Evolutionary conservation across 2,888 invertebrate genomes (phyloP), one percentile per base, ranked within the genome.

Genomic region (Junonia oenone): DNA sequence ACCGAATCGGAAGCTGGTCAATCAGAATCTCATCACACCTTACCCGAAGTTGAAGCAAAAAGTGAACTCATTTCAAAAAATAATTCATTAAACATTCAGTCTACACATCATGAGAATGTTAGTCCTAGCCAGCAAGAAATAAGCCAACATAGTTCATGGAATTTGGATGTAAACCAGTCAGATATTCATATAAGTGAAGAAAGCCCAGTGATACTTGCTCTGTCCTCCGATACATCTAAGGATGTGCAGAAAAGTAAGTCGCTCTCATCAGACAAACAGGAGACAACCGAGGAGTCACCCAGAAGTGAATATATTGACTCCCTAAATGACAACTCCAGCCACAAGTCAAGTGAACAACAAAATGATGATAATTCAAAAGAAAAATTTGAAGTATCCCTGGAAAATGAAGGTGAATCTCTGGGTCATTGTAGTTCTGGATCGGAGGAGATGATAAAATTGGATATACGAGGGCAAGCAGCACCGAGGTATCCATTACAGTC

Each of bases 371-470:
- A 65, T 56, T 69, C 66, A 29, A 15, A 59, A 40, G 72, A 72
- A 6, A 65, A 66, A 49, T 68, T 66, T 26, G 72, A 68, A 59
- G 66, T 69, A 48, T 73, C 70, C 22, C 27, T 37, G 15, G 64
- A 68, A 19, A 63, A 68, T 48, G 63, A 60, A 54, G 64, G 66
- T 31, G 68, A 73, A 46, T 76, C 73, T 2, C 63, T 66, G 0
- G 71, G 72, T 6, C 78, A 72, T 63, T 62, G 64, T 6, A 82
- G 78, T 64, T 83, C 87, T 45, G 81, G 73, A 0, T 91, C 91
- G 29, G 90, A 91, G 60, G 90, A 91, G 63, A 84, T 91, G 6
- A 90, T 91, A 49, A 90, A 89, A 59, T 62, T 91, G 55, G 91
- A 91, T 67, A 90, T 91, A 33, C 73, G 91, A 71, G 91, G 91